Base-by-base conservation (phyloP, 2,113 vertebrate species). In the Ursus arctos region DNA sequence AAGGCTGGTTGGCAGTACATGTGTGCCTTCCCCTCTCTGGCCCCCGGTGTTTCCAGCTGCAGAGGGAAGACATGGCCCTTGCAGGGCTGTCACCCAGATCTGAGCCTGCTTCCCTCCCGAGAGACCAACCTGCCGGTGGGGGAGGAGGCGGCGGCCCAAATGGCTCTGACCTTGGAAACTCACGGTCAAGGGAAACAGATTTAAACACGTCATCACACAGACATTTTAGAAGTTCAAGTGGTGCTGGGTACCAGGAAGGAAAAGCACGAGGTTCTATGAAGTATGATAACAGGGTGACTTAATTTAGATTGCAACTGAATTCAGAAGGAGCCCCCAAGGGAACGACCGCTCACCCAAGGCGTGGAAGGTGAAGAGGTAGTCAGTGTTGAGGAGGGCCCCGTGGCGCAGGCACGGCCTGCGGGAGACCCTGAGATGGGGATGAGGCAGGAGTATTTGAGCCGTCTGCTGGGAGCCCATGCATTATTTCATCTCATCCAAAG, bases 91-190 rank as follows among this genome's bases (percentile, higher is more conserved):
- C 53, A 4, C 33, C 7, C 28, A 47, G 84, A 36, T 28, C 13
- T 47, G 61, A 84, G 18, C 1, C 31, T 21, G 31, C 18, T 49
- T 63, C 49, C 31, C 24, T 26, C 6, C 14, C 19, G 19, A 16
- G 36, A 31, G 24, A 65, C 80, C 16, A 49, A 6, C 28, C 28
- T 74, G 47, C 2, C 4, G 7, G 10, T 33, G 12, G 26, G 7
- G 61, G 26, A 63, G 72, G 16, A 43, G 22, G 31, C 19, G 40
- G 7, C 0, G 0, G 53, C 1, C 40, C 0, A 0, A 0, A 9
- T 11, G 28, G 14, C 36, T n/a, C 47, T 91, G 88, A 74, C 36
- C 47, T 65, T 26, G 93, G 47, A 85, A 63, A 65, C 40, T 57
- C 53, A 28, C 4, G 3, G 31, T 13, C 7, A 22, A 81, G 80